phyloP scores from a whole-genome alignment of 1,140 invertebrate genomes.

The Oedothorax gibbosus region DNA sequence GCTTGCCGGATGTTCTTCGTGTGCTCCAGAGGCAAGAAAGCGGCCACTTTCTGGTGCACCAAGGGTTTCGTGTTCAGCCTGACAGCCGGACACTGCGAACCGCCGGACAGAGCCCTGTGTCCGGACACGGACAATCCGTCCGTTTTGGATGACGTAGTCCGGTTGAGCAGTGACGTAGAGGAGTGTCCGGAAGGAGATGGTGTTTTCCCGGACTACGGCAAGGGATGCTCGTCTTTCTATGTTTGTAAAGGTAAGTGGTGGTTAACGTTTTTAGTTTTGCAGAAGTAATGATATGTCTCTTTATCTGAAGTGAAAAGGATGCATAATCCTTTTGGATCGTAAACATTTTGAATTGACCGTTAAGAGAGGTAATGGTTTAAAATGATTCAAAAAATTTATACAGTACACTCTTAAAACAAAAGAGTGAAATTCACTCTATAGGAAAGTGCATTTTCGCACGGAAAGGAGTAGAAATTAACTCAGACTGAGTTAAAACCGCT shows the following conservation, averaged over 20 bases:
- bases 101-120: constrained; percentile 33
- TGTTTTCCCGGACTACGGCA: constrained; percentile 72
- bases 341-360: too few species aligned
- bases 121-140: constrained; percentile 23
- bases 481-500: too few species aligned
- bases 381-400: too few species aligned
- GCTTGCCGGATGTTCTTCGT: constrained; percentile 55
- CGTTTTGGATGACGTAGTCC: neutral
- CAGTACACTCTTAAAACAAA: too few species aligned
- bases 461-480: too few species aligned
- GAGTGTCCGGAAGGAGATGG: constrained; percentile 68
- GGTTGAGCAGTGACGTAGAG: neutral
- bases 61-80: constrained; percentile 53
- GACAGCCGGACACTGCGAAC: constrained; percentile 45
- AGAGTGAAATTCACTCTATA: too few species aligned
- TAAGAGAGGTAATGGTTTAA: too few species aligned
- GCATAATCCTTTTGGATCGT: too few species aligned
- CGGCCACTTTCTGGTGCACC: constrained; percentile 53
- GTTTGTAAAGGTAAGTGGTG: constrained; percentile 67
- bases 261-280: neutral
- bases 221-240: constrained; percentile 74
- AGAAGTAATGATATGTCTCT: too few species aligned
- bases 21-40: constrained; percentile 22
- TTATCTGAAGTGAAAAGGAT: too few species aligned
- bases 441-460: too few species aligned